Percentiles rank a stretch among this genome's conserved stretches.
Evolutionary conservation across 1,140 invertebrate species (phyloP).

Genomic region (Anagrus nilaparvatae): DNA sequence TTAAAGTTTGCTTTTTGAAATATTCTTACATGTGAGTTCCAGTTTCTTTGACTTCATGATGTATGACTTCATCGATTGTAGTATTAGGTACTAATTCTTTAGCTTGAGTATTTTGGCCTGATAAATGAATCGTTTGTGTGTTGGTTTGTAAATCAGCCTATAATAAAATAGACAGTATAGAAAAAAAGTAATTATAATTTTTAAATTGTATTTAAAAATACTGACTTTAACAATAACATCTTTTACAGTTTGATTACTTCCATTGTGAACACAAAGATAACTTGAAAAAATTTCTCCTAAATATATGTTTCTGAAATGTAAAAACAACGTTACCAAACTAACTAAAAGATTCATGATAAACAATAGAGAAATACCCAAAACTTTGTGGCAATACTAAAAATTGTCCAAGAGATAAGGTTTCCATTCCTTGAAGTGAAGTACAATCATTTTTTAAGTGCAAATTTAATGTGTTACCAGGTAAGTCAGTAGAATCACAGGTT

Average conservation of each 20-base stretch:
- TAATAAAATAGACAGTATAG: slow-evolving; percentile 15
- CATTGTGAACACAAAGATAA: slow-evolving; percentile 95
- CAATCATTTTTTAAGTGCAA: slow-evolving; percentile 68
- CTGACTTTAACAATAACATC: slow-evolving; percentile 71
- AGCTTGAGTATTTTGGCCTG: slow-evolving; percentile 52
- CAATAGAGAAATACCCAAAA: slow-evolving; percentile 63
- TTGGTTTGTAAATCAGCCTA: slow-evolving; percentile 88
- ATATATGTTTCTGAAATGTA: slow-evolving; percentile 61
- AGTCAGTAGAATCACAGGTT: slow-evolving; percentile 73
- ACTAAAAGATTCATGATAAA: neutral
- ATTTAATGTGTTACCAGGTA: slow-evolving; percentile 69
- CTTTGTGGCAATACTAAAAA: slow-evolving; percentile 89
- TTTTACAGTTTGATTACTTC: slow-evolving; percentile 70
- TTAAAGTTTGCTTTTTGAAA: slow-evolving; percentile 7
- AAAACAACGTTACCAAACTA: slow-evolving; percentile 8
- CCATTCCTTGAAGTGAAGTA: slow-evolving; percentile 63
- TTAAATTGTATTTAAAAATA: slow-evolving; percentile 6
- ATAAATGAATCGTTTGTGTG: slow-evolving; percentile 71
- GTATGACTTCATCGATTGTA: slow-evolving; percentile 89
- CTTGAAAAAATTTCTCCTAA: slow-evolving; percentile 95
- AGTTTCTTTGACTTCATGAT: slow-evolving; percentile 97
- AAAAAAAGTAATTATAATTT: slow-evolving; percentile 12
- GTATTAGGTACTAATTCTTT: slow-evolving; percentile 66
- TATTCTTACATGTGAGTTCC: slow-evolving; percentile 82
- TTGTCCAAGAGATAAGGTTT: slow-evolving; percentile 74